A percentile compares a stretch with the other conserved stretches of the same genome.
Conservation (phyloP, 2,113 vertebrate species). For the Spheniscus mendiculus region DNA sequence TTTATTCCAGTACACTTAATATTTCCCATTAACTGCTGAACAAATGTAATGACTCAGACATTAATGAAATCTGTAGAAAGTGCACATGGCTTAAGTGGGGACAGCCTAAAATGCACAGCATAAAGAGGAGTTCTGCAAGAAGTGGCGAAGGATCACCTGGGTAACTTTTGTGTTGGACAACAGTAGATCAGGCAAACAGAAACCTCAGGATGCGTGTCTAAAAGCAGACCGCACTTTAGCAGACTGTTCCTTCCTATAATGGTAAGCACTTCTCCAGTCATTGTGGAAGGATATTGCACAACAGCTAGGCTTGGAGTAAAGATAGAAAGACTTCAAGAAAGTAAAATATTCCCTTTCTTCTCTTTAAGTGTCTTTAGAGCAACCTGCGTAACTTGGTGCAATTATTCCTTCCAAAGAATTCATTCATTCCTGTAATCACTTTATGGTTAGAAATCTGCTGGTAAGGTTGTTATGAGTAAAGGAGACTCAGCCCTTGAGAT, state of each 20-base stretch:
- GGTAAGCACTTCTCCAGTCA: not conserved
- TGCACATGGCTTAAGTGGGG: not conserved
- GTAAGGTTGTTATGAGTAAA: not conserved
- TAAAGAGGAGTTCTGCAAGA: not conserved
- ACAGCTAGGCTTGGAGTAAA: not conserved
- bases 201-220: not conserved
- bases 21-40: conserved; percentile 13
- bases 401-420: not conserved
- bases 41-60: conserved; percentile 1
- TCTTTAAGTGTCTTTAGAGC: not conserved
- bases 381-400: not conserved
- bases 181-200: not conserved
- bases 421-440: not conserved
- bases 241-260: not conserved
- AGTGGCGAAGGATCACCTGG: not conserved
- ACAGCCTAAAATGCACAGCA: not conserved
- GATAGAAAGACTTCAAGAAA: not conserved
- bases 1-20: conserved; percentile 34
- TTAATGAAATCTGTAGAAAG: not conserved
- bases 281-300: not conserved
- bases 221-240: not conserved
- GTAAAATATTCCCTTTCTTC: not conserved
- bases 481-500: not conserved
- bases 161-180: not conserved
- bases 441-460: not conserved